Base-by-base conservation (phyloP, 2,113 vertebrate species). In the Falcunculus frontatus region DNA sequence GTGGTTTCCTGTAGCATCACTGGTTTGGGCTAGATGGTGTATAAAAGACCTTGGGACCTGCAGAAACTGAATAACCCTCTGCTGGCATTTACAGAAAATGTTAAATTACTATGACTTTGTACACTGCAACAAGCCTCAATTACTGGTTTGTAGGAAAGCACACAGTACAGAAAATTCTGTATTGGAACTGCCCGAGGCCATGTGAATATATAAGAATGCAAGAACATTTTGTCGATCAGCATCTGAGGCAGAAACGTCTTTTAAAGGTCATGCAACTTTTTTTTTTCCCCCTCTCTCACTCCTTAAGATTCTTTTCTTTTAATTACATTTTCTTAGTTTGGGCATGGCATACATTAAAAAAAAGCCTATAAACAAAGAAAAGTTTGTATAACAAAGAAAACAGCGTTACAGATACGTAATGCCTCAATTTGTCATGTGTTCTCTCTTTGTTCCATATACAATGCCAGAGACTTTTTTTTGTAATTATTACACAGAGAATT, bases 71-170 rank as follows among this genome's bases (percentile, higher is more conserved):
- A 84, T 73, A 95, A 94, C 60, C 39, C 79, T 92, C 78, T 64
- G 12, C 56, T 97, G 96, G 93, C 91, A 97, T 97, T 97, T 97
- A 94, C 84, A 93, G 93, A 96, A 97, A 97, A 97, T 88, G 64
- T 95, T 95, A 94, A 93, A 97, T 96, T 90, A 75, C 89, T 69
- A 13, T 35, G 75, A 80, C 86, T 94, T 93, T 81, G 79, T 87
- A 92, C 50, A 69, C 35, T 60, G 76, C 70, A 91, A 60, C 50
- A 93, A 44, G 72, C n/a, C 75, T 90, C 89, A 96, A 95, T 96
- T 97, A 95, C 90, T 84, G 57, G 84, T 91, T 94, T 92, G 75
- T 79, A 91, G 72, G 52, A 95, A 95, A 85, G 53, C 20, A 92
- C 77, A 94, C 15, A 2, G 47, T 70, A 84, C 60, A 93, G 94